A percentile compares a stretch with the other conserved stretches of the same genome.
These are phyloP conservation scores for Drosophila neonasuta DNA, from an alignment of 2,888 invertebrate species.

Conservation along the genomic window DNA sequence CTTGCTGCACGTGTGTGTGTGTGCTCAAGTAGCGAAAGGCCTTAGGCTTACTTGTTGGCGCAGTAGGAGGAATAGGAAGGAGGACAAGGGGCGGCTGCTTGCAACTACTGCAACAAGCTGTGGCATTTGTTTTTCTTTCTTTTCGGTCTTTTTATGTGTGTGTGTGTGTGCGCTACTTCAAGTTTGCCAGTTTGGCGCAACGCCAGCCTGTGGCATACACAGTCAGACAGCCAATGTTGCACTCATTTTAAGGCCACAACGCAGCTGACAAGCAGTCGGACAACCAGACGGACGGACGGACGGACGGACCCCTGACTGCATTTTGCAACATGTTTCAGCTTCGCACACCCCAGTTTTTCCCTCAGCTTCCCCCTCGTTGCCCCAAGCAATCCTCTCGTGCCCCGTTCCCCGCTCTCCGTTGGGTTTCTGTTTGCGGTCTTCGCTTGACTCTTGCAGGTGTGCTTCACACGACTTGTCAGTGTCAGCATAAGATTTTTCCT, in stretches of 20 bases:
- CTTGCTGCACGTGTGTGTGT: slow-evolving; percentile 25
- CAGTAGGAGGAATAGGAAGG: slow-evolving; percentile 28
- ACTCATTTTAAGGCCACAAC: slow-evolving; percentile 73
- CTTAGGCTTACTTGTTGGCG: slow-evolving; percentile 52
- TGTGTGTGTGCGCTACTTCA: slow-evolving; percentile 46
- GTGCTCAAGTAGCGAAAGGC: slow-evolving; percentile 75
- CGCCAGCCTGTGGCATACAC: slow-evolving; percentile 62
- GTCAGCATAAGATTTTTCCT: slow-evolving; percentile 65
- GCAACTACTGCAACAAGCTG: slow-evolving; percentile 50
- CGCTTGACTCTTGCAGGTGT: slow-evolving; percentile 74
- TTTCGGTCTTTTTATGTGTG: slow-evolving; percentile 3
- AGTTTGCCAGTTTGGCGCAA: slow-evolving; percentile 65
- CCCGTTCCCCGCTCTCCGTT: slow-evolving; percentile 28
- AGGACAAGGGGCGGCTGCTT: slow-evolving; percentile 17
- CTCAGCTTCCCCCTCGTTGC: background rate
- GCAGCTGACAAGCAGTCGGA: slow-evolving; percentile 57
- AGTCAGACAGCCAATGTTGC: slow-evolving; percentile 68
- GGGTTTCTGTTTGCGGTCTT: slow-evolving; percentile 63
- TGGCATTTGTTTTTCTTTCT: slow-evolving; percentile 49
- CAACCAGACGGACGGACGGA: slow-evolving; percentile 11
- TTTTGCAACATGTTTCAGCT: slow-evolving; percentile 67
- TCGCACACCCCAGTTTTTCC: slow-evolving; percentile 14
- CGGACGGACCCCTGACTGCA: slow-evolving; percentile 52
- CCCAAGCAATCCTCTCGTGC: slow-evolving; percentile 1
- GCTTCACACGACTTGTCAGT: slow-evolving; percentile 78